Evolutionary conservation across 2,888 invertebrate genomes (phyloP).

Genomic region (Nephrotoma guestfalica): DNA sequence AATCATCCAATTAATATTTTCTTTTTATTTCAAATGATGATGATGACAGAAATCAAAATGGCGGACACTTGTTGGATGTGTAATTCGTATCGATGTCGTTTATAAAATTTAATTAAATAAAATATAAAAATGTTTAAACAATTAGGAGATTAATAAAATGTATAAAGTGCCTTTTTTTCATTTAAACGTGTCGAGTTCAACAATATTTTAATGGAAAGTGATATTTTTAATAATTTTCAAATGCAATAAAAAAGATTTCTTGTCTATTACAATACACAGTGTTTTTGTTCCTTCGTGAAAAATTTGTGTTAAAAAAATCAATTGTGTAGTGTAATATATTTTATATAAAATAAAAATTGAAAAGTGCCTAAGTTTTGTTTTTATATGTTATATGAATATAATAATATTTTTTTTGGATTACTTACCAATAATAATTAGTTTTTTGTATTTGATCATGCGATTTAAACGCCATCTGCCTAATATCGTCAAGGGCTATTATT

Average conservation of each 20-base stretch:
- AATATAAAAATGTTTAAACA: not conserved
- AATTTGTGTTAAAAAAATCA: not conserved
- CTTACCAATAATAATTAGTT: not conserved
- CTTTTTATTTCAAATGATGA: not conserved
- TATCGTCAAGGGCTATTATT: not conserved
- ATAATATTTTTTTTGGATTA: not conserved
- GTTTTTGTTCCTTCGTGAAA: not conserved
- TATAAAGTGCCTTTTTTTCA: not conserved
- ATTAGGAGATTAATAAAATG: not conserved
- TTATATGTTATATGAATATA: not conserved
- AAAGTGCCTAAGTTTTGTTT: not conserved
- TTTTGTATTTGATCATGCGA: not conserved
- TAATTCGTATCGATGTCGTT: not conserved
- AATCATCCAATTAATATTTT: not conserved
- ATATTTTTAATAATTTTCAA: not conserved
- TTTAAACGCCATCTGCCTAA: not conserved
- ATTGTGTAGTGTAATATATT: not conserved
- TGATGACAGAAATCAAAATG: constrained; percentile 22
- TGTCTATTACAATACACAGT: not conserved
- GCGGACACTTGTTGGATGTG: constrained; percentile 31
- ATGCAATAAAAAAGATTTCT: not conserved
- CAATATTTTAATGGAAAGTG: not conserved
- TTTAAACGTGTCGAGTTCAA: not conserved
- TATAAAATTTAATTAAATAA: not conserved
- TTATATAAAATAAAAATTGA: not conserved